Base-by-base conservation (phyloP, 2,888 invertebrate genomes). In the Bombylius major region DNA sequence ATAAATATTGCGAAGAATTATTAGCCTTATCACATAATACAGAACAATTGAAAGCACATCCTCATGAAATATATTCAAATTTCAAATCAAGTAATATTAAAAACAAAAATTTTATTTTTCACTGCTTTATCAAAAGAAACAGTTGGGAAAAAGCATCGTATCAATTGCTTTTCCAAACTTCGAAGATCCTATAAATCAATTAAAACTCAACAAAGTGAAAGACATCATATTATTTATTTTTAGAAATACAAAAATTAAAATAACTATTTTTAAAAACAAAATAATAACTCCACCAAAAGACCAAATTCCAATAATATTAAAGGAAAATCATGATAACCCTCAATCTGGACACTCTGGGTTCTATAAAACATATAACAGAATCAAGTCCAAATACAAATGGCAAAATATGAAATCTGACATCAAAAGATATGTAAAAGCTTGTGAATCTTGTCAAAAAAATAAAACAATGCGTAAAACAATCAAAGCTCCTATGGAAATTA, bases 401-500 rank as follows among this genome's bases (percentile, higher is more conserved):
- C 55, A 56, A 14, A 62, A 60, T 6, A 68, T 70, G 66, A 67
- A 65, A 57, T 58, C 59, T 5, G 65, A 69, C 53, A 67, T 70
- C 8, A 63, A 65, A 60, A 54, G 60, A 53, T 67, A 62, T 58
- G 62, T 70, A 44, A 64, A 65, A 58, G 57, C 46, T 12, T 69
- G 67, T 57, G 58, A 62, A 51, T 58, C 60, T 7, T 69, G 67
- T 59, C 67, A 68, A 63, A 62, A 49, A 62, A 64, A 65, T 51
- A 68, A 69, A 62, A 61, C 55, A 5, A 55, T 52, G 31, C 33
- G 59, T 6, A 59, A 60, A 53, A 57, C 56, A 44, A 48, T 51
- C 49, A 64, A 61, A 60, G 53, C 60, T 32, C 69, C 70, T 1
- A 65, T 70, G 65, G 63, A 66, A 61, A 65, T 67, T 13, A 68